phyloP scores from a whole-genome alignment of 2,113 vertebrate species.

The Nibea albiflora region DNA sequence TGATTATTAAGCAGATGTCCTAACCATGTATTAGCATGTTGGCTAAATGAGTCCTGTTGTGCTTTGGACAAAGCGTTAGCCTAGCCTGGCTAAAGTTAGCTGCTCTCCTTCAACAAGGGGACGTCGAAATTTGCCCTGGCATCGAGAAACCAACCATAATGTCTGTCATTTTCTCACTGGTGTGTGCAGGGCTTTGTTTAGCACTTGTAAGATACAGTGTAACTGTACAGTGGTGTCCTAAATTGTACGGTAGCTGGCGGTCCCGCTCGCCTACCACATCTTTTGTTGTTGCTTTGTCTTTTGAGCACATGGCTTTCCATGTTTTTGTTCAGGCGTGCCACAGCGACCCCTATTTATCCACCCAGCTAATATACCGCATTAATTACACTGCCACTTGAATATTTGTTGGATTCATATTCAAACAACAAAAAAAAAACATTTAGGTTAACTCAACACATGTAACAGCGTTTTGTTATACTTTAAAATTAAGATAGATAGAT shows the following conservation, averaged over 20 bases:
- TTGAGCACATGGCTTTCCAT: slow-evolving; percentile 90
- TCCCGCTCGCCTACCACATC: slow-evolving; percentile 56
- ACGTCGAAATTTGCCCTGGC: slow-evolving; percentile 18
- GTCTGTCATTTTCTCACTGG: background rate
- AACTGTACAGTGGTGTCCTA: background rate
- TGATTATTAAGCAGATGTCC: background rate
- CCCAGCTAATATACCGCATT: background rate
- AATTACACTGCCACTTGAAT: slow-evolving; percentile 5
- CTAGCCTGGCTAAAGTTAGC: slow-evolving; percentile 71
- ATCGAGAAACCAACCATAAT: background rate
- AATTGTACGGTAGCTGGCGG: background rate
- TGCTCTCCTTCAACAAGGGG: slow-evolving; percentile 57
- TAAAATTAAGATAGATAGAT: too few relatives aligned
- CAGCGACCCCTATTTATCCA: slow-evolving; percentile 75
- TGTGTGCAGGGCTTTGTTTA: background rate
- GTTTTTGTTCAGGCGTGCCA: slow-evolving; percentile 85
- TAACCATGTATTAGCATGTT: background rate
- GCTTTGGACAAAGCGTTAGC: slow-evolving; percentile 74
- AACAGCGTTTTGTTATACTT: background rate
- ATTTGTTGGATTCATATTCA: background rate
- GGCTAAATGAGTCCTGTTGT: background rate
- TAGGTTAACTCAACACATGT: background rate
- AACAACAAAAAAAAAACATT: background rate
- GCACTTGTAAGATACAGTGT: background rate
- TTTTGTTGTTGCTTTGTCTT: slow-evolving; percentile 96